Evolutionary conservation across 2,888 invertebrate species (phyloP), one percentile per base, ranked within the genome.

Genomic region (Oasisia sp.): DNA sequence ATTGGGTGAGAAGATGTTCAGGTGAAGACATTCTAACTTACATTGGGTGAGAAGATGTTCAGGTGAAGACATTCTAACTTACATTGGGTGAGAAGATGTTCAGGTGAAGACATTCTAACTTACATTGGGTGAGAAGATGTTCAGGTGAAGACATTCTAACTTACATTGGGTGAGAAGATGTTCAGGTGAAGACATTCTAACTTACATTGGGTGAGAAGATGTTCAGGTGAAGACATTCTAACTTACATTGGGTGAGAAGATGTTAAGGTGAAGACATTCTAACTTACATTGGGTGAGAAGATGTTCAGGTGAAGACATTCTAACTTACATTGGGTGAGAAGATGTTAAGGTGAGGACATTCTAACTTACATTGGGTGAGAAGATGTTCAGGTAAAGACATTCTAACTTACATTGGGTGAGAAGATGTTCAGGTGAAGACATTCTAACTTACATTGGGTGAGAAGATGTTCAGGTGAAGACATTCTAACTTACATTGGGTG

Each of bases 301-400:
- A 98, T 93, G 95, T 98, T 98, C 8, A 98, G 96, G 94, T 98
- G 98, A 2, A 98, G 97, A 95, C 98, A 98, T 96, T 98, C 98
- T 19, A 74, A 95, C 92, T 97, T 97, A 97, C 95, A 93, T 97
- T 97, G 0, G 97, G 97, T 0, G 97, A 97, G 96, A 97, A 97
- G 0, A 98, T 93, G 95, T 98, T 98, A 8, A 98, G 96, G 94
- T 98, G 98, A 2, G 98, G 97, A 95, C 98, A 98, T 96, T 98
- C 98, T 19, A 74, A 95, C 92, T 97, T 97, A 97, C 95, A 93
- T 97, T 97, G 0, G 97, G 97, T 0, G 97, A 97, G 96, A 97
- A 97, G 0, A 98, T 93, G 95, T 98, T 98, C 8, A 98, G 96
- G 94, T 98, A 98, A 2, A 98, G 97, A 95, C 98, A 98, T 96